These are phyloP conservation scores for Cariama cristata DNA, from an alignment of 2,113 vertebrate genomes.

Conservation along the genomic window DNA sequence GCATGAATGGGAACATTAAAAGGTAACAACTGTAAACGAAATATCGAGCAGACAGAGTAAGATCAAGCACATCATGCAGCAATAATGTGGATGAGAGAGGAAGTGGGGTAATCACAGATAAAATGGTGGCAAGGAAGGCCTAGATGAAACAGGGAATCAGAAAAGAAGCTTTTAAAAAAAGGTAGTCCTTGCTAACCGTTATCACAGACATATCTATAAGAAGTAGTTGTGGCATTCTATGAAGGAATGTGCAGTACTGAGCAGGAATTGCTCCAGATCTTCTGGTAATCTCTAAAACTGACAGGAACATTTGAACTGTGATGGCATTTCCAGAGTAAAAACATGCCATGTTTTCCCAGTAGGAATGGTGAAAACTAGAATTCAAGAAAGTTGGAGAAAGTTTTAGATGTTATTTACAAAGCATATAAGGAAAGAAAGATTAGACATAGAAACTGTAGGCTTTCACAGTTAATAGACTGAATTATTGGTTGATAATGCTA, in stretches of 20 bases:
- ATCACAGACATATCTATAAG: neutral
- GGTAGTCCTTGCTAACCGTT: neutral
- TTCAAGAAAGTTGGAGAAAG: neutral
- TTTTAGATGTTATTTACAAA: neutral
- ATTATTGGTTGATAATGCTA: neutral
- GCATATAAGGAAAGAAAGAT: neutral
- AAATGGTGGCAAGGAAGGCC: neutral
- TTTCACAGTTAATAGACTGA: neutral
- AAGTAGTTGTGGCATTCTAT: accelerated
- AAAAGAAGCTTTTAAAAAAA: neutral
- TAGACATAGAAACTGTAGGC: neutral
- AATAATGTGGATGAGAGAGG: neutral
- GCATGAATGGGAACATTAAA: neutral
- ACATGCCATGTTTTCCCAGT: accelerated
- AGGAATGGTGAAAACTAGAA: neutral
- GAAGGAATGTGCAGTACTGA: neutral
- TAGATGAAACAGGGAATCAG: neutral
- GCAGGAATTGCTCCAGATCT: neutral
- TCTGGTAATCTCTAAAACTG: neutral
- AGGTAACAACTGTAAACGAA: neutral
- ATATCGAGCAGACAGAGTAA: neutral
- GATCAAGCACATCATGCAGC: neutral
- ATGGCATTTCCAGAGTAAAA: neutral
- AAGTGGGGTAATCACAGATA: neutral
- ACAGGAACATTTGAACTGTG: neutral